These are phyloP conservation scores for Drosophila incognita DNA, from an alignment of 2,888 invertebrate genomes.

Conservation along the genomic window DNA sequence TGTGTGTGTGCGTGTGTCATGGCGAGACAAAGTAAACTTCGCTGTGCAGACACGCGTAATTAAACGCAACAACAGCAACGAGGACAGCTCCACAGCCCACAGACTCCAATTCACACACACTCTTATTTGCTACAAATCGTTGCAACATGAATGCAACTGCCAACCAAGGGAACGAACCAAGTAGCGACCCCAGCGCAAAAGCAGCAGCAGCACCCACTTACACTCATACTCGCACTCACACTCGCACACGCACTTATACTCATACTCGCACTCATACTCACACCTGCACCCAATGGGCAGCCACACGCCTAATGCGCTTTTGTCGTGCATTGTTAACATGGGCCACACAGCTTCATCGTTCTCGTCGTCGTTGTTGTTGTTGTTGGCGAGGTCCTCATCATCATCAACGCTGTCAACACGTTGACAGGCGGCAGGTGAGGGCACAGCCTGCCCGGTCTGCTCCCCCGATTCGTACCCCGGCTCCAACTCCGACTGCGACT, in stretches of 20 bases:
- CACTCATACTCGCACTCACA: neutral
- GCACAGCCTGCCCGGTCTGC: conserved; percentile 1
- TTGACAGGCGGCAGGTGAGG: conserved; percentile 54
- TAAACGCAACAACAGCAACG: conserved; percentile 72
- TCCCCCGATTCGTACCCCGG: conserved; percentile 2
- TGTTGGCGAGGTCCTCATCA: conserved; percentile 43
- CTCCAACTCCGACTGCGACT: neutral
- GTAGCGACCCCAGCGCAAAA: conserved; percentile 25
- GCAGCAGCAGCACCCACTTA: neutral
- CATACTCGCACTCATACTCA: neutral
- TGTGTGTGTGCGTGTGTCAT: conserved; percentile 34
- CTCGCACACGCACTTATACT: neutral
- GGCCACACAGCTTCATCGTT: conserved; percentile 24
- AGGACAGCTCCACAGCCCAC: conserved; percentile 22
- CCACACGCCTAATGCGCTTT: conserved; percentile 71
- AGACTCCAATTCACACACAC: conserved; percentile 11
- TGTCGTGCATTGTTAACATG: conserved; percentile 70
- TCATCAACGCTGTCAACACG: conserved; percentile 75
- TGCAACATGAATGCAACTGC: conserved; percentile 66
- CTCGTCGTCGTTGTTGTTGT: conserved; percentile 1
- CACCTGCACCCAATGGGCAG: conserved; percentile 38
- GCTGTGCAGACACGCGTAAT: conserved; percentile 72
- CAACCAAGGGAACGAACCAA: conserved; percentile 59
- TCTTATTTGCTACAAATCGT: conserved; percentile 72
- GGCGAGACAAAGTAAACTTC: conserved; percentile 73